phyloP scores from a whole-genome alignment of 92 coral and sea anemone species.

The Hydrozoanthus gracilis region DNA sequence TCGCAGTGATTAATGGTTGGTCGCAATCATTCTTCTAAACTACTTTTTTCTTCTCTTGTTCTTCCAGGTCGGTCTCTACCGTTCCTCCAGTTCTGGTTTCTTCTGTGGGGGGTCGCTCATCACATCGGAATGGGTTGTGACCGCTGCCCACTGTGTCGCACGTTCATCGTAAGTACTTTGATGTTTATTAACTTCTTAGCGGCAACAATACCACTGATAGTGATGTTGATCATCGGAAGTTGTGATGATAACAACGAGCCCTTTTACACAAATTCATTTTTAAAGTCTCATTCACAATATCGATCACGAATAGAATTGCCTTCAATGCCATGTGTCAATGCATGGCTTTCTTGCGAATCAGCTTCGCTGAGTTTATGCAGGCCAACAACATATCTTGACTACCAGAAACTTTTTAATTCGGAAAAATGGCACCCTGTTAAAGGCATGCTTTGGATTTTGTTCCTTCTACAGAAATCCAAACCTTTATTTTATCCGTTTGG shows the following conservation, averaged over 20 bases:
- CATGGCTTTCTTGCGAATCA: too few species aligned
- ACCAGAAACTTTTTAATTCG: too few species aligned
- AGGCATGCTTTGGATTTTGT: background rate
- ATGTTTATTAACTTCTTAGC: background rate
- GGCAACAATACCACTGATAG: background rate
- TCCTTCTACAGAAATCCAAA: constrained; percentile 16
- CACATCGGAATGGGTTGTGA: constrained; percentile 19
- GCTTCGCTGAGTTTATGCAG: too few species aligned
- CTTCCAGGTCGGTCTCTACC: constrained; percentile 9
- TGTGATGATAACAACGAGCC: background rate
- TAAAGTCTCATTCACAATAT: too few species aligned
- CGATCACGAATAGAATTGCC: too few species aligned
- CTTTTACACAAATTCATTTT: too few species aligned
- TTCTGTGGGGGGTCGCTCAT: constrained; percentile 39
- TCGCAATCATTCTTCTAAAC: too few species aligned
- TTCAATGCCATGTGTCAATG: too few species aligned
- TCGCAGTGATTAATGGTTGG: too few species aligned
- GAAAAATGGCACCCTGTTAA: too few species aligned
- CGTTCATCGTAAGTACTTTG: constrained; percentile 18
- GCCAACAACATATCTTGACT: too few species aligned
- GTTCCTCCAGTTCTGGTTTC: background rate
- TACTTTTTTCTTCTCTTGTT: too few species aligned
- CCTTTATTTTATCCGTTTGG: constrained; percentile 55
- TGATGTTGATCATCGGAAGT: background rate
- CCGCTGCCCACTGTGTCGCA: background rate